Evolutionary conservation across 2,113 vertebrate species (phyloP).

Genomic region (Ardeotis arabs): DNA sequence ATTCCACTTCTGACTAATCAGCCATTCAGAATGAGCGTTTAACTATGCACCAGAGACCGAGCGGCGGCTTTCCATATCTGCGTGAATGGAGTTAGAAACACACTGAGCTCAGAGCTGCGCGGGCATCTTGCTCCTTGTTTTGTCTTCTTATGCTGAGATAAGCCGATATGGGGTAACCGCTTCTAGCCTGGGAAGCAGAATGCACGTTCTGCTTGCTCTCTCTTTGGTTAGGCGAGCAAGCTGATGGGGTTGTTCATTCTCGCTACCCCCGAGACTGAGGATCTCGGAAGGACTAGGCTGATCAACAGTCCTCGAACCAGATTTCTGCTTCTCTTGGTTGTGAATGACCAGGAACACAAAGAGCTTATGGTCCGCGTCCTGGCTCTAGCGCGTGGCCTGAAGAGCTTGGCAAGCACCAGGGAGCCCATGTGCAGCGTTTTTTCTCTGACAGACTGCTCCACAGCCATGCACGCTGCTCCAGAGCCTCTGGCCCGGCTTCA

Average conservation of each 20-base stretch:
- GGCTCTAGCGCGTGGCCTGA: background rate
- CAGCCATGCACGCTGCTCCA: background rate
- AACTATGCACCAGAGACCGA: conserved; percentile 44
- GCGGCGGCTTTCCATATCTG: background rate
- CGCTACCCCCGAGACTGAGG: rapidly evolving
- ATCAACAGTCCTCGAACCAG: conserved; percentile 1
- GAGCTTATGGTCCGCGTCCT: background rate
- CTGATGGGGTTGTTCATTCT: background rate
- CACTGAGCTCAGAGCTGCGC: background rate
- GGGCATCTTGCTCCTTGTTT: background rate
- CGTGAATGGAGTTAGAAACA: background rate
- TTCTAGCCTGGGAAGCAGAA: background rate
- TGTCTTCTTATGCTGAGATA: background rate
- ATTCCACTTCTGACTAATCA: conserved; percentile 51
- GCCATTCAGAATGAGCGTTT: conserved; percentile 56
- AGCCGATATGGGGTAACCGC: background rate
- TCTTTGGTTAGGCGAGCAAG: background rate
- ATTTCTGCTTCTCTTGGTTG: conserved; percentile 12
- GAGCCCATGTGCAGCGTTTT: background rate
- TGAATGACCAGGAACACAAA: conserved; percentile 41
- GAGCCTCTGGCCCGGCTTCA: background rate
- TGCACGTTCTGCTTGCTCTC: background rate
- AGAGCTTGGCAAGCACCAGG: background rate
- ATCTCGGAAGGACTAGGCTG: background rate
- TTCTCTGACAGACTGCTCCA: background rate